These are phyloP conservation scores for Botrylloides violaceus DNA, from an alignment of 23 tunicate genomes.

Conservation along the genomic window DNA sequence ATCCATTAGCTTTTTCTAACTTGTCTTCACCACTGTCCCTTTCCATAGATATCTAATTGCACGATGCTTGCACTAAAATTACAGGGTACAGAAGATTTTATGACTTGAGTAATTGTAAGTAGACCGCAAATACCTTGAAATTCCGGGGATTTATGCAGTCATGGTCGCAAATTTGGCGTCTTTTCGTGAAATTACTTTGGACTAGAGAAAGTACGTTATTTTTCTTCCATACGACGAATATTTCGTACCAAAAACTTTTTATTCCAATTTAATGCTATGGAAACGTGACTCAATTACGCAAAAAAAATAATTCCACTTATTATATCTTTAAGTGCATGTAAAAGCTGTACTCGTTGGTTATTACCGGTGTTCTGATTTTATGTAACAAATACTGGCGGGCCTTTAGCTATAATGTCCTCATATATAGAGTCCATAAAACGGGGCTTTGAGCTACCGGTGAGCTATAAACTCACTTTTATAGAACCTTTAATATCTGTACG, in stretches of 20 bases:
- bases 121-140: slow-evolving; percentile 19
- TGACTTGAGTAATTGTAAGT: background rate
- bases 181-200: background rate
- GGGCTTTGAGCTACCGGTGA: no score
- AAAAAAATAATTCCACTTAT: background rate
- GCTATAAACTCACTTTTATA: no score
- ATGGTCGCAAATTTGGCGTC: slow-evolving; percentile 15
- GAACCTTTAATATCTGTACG: no score
- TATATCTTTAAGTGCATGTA: background rate
- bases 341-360: background rate
- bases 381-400: background rate
- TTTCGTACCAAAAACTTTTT: no score
- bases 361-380: background rate
- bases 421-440: no score
- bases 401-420: no score
- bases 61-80: background rate
- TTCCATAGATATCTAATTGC: background rate
- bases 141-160: slow-evolving; percentile 12
- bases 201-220: no score
- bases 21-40: slow-evolving; percentile 4
- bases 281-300: slow-evolving; percentile 1
- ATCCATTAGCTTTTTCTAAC: no score
- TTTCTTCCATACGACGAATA: no score
- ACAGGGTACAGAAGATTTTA: background rate
- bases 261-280: background rate